These are phyloP conservation scores for Strigops habroptila DNA, from an alignment of 2,113 vertebrate species.

Conservation along the genomic window DNA sequence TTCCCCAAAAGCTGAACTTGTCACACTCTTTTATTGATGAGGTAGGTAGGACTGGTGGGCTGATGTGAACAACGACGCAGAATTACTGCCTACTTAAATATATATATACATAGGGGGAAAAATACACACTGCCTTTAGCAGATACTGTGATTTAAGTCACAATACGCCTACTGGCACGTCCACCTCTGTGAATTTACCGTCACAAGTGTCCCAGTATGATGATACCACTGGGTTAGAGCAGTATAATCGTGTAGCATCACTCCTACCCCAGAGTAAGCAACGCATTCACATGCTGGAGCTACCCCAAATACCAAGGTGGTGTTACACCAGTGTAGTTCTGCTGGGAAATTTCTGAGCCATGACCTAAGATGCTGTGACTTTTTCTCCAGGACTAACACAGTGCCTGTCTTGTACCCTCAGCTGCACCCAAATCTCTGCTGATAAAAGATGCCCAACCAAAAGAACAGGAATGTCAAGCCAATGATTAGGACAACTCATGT, in stretches of 20 bases:
- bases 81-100: conserved; percentile 26
- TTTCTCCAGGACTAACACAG: not conserved
- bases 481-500: not conserved
- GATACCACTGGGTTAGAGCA: not conserved
- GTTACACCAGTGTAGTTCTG: not conserved
- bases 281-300: accelerated
- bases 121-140: not conserved
- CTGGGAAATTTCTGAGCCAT: not conserved
- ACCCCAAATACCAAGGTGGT: not conserved
- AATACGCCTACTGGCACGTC: not conserved
- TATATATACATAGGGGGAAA: not conserved
- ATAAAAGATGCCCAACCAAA: not conserved
- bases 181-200: not conserved
- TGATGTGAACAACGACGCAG: not conserved
- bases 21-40: not conserved
- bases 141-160: conserved; percentile 28
- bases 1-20: not conserved
- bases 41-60: not conserved
- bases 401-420: not conserved
- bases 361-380: not conserved
- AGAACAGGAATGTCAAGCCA: not conserved
- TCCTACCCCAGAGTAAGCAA: not conserved
- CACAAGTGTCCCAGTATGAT: not conserved
- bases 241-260: not conserved
- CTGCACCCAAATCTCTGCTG: not conserved